Evolutionary conservation across 2,888 invertebrate genomes (phyloP).

Genomic region (Parnassius glacialis): DNA sequence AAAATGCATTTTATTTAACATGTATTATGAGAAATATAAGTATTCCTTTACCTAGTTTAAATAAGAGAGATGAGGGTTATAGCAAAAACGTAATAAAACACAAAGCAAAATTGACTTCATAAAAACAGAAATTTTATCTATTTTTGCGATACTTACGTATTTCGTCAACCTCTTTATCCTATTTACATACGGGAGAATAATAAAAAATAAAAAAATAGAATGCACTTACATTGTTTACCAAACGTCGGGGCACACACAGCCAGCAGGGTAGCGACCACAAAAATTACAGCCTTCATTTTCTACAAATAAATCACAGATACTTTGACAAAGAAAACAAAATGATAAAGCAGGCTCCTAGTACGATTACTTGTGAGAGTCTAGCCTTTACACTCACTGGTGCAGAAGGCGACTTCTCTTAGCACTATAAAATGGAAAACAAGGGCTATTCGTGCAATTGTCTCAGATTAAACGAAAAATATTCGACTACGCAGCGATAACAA

Average conservation of each 20-base stretch:
- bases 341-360: constrained; percentile 32
- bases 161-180: neutral
- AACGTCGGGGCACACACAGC: constrained; percentile 73
- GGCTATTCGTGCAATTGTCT: constrained; percentile 51
- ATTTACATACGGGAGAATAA: constrained; percentile 28
- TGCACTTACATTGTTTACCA: constrained; percentile 85
- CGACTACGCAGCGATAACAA: constrained; percentile 73
- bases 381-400: constrained; percentile 96
- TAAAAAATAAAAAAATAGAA: constrained; percentile 35
- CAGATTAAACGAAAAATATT: constrained; percentile 60
- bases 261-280: constrained; percentile 72
- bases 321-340: constrained; percentile 59
- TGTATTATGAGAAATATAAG: too few species aligned
- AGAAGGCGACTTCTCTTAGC: constrained; percentile 86
- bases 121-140: neutral
- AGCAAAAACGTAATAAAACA: neutral
- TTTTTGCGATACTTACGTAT: neutral
- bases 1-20: too few species aligned
- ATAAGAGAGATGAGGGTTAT: neutral
- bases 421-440: constrained; percentile 56
- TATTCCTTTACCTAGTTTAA: neutral
- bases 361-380: constrained; percentile 63
- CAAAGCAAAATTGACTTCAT: constrained; percentile 5
- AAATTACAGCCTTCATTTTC: constrained; percentile 80
- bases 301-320: constrained; percentile 71